Percentiles rank a stretch among this genome's conserved stretches.
Evolutionary conservation across 2,113 vertebrate genomes (phyloP).

Genomic region (Hippocampus abdominalis): DNA sequence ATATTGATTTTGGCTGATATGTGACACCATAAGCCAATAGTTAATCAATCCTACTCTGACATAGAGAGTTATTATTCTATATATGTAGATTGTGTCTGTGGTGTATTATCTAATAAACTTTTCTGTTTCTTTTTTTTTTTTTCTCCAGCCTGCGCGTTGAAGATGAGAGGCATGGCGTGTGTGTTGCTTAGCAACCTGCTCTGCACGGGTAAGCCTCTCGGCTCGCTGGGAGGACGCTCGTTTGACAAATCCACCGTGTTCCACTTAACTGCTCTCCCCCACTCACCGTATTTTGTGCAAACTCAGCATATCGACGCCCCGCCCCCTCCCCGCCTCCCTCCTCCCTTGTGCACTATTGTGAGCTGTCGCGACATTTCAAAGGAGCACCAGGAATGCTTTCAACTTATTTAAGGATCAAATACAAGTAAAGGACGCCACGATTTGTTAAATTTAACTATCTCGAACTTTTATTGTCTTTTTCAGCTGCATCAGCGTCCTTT

Average conservation of each 20-base stretch:
- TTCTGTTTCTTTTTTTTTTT: neutral
- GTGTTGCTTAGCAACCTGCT: constrained; percentile 51
- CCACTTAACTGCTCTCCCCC: constrained; percentile 7
- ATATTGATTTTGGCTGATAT: neutral
- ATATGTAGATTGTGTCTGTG: neutral
- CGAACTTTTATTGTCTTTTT: constrained; percentile 1
- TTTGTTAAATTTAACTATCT: constrained; percentile 21
- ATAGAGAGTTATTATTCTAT: neutral
- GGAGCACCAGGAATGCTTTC: constrained; percentile 5
- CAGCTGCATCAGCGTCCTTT: constrained; percentile 46
- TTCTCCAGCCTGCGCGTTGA: constrained; percentile 20
- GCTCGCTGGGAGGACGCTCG: constrained; percentile 9
- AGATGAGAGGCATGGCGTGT: constrained; percentile 55
- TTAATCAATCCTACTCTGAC: neutral
- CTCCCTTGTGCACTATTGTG: constrained; percentile 13
- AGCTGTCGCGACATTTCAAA: constrained; percentile 16
- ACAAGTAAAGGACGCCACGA: constrained; percentile 10
- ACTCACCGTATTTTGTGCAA: neutral
- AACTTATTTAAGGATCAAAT: constrained; percentile 3
- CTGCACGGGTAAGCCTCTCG: constrained; percentile 59
- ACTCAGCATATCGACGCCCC: neutral
- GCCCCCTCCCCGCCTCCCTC: neutral
- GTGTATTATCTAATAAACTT: neutral
- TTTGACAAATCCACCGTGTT: constrained; percentile 17
- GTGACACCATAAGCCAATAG: neutral